Evolutionary conservation across 2,113 vertebrate genomes (phyloP), one percentile per base, ranked within the genome.

Genomic region (Galeopterus variegatus): DNA sequence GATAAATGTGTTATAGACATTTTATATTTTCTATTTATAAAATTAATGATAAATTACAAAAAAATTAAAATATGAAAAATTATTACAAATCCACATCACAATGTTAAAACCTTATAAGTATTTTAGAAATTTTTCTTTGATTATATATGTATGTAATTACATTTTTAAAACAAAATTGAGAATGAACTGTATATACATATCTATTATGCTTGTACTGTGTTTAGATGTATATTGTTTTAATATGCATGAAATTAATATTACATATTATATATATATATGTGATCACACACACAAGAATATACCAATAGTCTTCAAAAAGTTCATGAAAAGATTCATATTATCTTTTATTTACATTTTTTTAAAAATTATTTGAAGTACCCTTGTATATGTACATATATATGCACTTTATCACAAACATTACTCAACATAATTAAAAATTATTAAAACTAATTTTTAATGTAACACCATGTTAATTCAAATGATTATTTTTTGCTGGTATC

Each of bases 61-160:
- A 83, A 77, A 19, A 18, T 80, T 26, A 62, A 88, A 65, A 33
- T 14, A 82, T 19, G 11, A 31, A 69, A 65, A 62, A 26, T 81
- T 41, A 2, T 26, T 10, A 48, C 33, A 73, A 73, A 73, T 88
- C 0, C 11, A 54, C 1, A 88, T 54, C 28, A 69, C 19, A 36
- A 58, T 36, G 15, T 31, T 69, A 45, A 93, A 91, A 82, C 62
- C 15, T 50, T 80, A 65, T 48, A 56, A 75, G 54, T 58, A 70
- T 73, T 69, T 97, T 45, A 94, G 48, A 36, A 65, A 36, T 36
- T 17, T 82, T 81, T 24, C n/a, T 77, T 82, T 76, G 65, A 50
- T 24, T 31, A 18, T 41, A 15, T 60, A 31, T 15, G 2, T 73
- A 2, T 62, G 14, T 58, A 3, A 80, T 94, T 84, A 52, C 1